Conservation (phyloP, 2,113 vertebrate genomes). For the Nibea coibor region DNA sequence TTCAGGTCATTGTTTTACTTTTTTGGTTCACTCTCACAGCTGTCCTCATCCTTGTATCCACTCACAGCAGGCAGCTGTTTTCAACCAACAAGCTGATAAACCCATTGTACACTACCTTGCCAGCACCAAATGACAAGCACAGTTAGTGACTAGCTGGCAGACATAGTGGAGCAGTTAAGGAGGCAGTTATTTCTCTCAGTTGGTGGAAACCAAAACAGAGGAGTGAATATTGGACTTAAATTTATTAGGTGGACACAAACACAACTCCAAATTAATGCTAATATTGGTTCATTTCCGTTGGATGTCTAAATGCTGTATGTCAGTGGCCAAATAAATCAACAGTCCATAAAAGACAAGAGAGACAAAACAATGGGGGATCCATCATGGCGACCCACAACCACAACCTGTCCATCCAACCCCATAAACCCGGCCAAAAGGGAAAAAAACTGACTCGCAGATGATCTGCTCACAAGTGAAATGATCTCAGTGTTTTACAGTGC, state of each 20-base stretch:
- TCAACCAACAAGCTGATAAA: background rate
- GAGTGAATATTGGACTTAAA: background rate
- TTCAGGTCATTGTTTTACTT: background rate
- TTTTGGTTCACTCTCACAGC: background rate
- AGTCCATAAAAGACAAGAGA: background rate
- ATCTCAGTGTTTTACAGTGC: too few species aligned
- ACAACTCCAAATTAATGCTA: background rate
- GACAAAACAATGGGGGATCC: too few species aligned
- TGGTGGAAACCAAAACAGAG: background rate
- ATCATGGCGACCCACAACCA: too few species aligned
- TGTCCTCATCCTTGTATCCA: background rate
- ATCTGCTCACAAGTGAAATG: too few species aligned
- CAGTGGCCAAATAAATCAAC: background rate
- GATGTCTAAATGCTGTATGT: background rate
- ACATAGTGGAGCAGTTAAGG: background rate
- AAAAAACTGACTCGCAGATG: background rate
- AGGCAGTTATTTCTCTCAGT: background rate
- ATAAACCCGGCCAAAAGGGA: too few species aligned
- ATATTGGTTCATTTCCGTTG: background rate
- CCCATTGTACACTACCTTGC: background rate
- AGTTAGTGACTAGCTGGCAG: background rate
- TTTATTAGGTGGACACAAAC: background rate
- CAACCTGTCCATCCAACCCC: too few species aligned
- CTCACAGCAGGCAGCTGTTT: background rate
- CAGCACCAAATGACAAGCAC: background rate